These are phyloP conservation scores for Haliclystus octoradiatus DNA, from an alignment of 30 jellyfish, hydroid and myxozoan species.

Conservation along the genomic window DNA sequence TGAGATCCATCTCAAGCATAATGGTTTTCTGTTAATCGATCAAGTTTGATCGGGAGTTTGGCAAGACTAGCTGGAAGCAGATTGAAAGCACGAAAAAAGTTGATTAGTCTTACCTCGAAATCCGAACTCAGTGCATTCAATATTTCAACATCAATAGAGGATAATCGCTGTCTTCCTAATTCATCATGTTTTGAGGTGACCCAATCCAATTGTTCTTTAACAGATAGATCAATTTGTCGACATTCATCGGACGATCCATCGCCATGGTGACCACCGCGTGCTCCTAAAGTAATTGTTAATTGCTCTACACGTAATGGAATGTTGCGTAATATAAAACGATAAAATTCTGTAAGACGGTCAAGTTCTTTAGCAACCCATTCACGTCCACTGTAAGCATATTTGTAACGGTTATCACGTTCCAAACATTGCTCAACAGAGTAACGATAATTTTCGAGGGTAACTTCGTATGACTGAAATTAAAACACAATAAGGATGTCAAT, in stretches of 20 bases:
- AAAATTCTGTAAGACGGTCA: slow-evolving; percentile 35
- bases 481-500: not conserved
- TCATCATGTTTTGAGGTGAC: not conserved
- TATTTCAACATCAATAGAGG: slow-evolving; percentile 6
- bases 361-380: slow-evolving; percentile 34
- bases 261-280: slow-evolving; percentile 25
- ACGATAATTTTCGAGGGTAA: slow-evolving; percentile 32
- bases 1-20: too few relatives aligned
- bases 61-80: not conserved
- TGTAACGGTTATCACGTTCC: slow-evolving; percentile 37
- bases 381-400: slow-evolving; percentile 41
- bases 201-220: slow-evolving; percentile 19
- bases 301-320: slow-evolving; percentile 53
- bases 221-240: slow-evolving; percentile 12
- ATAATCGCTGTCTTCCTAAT: slow-evolving; percentile 17
- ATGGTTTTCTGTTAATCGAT: too few relatives aligned
- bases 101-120: not conserved
- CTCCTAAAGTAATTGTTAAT: not conserved
- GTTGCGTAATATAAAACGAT: slow-evolving; percentile 33
- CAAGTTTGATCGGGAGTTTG: not conserved
- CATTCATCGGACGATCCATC: slow-evolving; percentile 8
- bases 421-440: slow-evolving; percentile 22
- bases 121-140: not conserved
- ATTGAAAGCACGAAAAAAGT: not conserved
- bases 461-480: slow-evolving; percentile 27